Evolutionary conservation across 2,888 invertebrate genomes (phyloP).

Genomic region (Nymphalis polychloros): DNA sequence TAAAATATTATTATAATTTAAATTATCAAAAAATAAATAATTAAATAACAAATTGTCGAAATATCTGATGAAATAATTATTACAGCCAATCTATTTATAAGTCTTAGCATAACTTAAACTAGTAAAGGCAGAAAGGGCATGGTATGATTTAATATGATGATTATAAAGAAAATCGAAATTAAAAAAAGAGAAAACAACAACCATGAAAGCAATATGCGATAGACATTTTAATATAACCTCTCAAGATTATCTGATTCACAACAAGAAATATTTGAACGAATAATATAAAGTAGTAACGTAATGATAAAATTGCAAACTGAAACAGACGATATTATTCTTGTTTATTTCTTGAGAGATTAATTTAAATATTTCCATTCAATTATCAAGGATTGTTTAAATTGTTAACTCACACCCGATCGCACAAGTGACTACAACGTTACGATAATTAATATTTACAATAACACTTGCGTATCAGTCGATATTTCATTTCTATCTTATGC

Average conservation of each 20-base stretch:
- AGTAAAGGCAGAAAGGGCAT: constrained; percentile 67
- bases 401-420: constrained; percentile 33
- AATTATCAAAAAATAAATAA: constrained; percentile 1
- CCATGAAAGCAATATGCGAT: constrained; percentile 1
- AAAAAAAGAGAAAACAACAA: not conserved
- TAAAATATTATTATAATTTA: too few species aligned
- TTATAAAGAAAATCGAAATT: constrained; percentile 40
- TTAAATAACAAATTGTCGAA: not conserved
- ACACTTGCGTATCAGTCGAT: constrained; percentile 78
- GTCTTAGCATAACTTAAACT: constrained; percentile 64
- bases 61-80: constrained; percentile 34
- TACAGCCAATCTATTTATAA: constrained; percentile 49
- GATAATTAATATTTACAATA: constrained; percentile 76
- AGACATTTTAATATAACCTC: constrained; percentile 10
- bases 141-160: constrained; percentile 46
- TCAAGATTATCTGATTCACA: not conserved
- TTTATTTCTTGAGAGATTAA: not conserved
- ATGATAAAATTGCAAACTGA: too few species aligned
- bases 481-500: constrained; percentile 57
- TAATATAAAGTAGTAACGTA: too few species aligned
- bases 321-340: not conserved
- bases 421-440: constrained; percentile 42
- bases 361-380: constrained; percentile 21
- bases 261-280: not conserved
- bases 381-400: constrained; percentile 15